A percentile compares a stretch with the other conserved stretches of the same genome.
phyloP scores from a whole-genome alignment of 2,888 invertebrate genomes.

The Cryptus viduatorius region DNA sequence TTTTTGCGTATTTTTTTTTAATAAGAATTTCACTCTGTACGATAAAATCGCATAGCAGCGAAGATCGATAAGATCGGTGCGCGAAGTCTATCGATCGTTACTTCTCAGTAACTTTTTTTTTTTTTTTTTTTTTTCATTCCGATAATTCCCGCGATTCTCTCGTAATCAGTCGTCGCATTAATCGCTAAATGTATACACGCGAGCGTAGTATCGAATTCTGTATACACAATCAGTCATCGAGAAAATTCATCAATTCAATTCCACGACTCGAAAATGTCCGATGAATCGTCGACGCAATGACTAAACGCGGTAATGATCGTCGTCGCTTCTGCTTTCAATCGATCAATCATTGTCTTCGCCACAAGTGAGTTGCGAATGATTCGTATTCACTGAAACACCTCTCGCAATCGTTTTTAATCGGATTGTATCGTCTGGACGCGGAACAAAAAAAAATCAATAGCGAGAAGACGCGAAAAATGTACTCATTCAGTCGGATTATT shows the following conservation, averaged over 20 bases:
- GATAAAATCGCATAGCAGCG: constrained; percentile 16
- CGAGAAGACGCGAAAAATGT: too few species aligned
- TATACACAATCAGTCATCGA: constrained; percentile 38
- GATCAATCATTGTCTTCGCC: constrained; percentile 55
- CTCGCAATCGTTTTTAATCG: background rate
- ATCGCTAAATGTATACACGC: background rate
- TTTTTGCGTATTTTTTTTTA: constrained; percentile 27
- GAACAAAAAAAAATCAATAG: too few species aligned
- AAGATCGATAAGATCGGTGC: constrained; percentile 20
- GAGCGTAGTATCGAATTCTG: constrained; percentile 8
- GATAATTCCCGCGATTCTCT: constrained; percentile 8
- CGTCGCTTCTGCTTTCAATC: constrained; percentile 7
- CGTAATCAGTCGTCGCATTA: constrained; percentile 1
- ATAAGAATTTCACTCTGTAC: background rate
- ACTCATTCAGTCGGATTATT: too few species aligned
- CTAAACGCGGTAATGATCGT: constrained; percentile 24
- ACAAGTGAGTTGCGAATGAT: constrained; percentile 13
- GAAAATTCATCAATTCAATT: constrained; percentile 55
- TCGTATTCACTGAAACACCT: constrained; percentile 37
- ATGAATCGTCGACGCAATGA: constrained; percentile 20
- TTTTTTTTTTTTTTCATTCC: background rate
- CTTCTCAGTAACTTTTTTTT: background rate
- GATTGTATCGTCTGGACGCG: too few species aligned
- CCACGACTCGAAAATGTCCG: constrained; percentile 10
- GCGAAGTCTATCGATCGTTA: background rate